Evolutionary conservation across 35 echinoderm and acorn worm species (phyloP).

Genomic region (Apostichopus japonicus): DNA sequence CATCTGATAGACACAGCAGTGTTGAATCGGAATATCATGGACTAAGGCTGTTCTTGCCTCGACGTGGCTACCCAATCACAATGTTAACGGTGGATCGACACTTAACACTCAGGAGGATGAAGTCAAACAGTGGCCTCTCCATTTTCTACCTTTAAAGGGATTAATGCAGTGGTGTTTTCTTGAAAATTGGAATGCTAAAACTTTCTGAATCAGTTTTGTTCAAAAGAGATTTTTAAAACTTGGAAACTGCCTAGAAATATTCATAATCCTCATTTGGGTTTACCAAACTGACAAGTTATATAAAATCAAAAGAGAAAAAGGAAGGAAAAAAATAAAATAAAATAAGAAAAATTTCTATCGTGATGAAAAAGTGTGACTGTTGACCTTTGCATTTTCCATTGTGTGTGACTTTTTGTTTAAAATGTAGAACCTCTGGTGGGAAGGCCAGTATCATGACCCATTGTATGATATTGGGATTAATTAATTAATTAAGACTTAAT

Average conservation of each 20-base stretch:
- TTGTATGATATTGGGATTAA: too few species aligned
- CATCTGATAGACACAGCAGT: conserved; percentile 37
- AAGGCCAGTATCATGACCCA: too few species aligned
- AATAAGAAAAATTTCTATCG: too few species aligned
- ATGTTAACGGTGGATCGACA: not conserved
- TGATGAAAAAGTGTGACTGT: too few species aligned
- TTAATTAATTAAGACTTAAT: too few species aligned
- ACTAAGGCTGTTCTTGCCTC: not conserved
- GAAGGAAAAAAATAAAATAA: too few species aligned
- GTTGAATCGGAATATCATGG: not conserved
- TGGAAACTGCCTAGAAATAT: not conserved
- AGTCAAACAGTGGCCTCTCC: not conserved
- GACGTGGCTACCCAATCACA: conserved; percentile 4
- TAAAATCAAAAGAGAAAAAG: too few species aligned
- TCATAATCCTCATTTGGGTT: not conserved
- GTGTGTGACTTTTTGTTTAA: too few species aligned
- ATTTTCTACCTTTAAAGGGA: not conserved
- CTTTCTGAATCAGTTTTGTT: not conserved
- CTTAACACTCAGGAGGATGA: not conserved
- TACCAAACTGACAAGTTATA: too few species aligned
- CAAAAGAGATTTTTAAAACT: not conserved
- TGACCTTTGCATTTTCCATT: too few species aligned
- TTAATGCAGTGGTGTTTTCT: not conserved
- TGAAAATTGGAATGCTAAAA: not conserved
- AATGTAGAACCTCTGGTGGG: too few species aligned